A percentile compares a stretch with the other conserved stretches of the same genome.
Evolutionary conservation across 2,797 vertebrate genomes (phyloP).

Genomic region (Darevskia mixta): DNA sequence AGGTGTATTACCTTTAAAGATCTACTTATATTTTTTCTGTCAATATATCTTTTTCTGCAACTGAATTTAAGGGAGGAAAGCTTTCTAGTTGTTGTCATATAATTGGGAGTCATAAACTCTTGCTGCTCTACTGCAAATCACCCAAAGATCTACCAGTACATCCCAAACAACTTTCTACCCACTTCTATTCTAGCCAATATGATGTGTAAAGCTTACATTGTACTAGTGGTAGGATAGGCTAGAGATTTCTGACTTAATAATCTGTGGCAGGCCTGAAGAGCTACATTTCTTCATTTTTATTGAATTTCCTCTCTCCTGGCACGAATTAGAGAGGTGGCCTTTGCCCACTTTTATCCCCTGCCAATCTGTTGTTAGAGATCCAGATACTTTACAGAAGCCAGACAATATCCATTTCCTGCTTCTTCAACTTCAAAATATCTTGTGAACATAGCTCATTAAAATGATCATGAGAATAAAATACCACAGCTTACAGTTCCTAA

Average conservation of each 20-base stretch:
- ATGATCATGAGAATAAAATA: slow-evolving; percentile 28
- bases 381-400: slow-evolving; percentile 1
- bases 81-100: too few species aligned
- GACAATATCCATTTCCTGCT: background rate
- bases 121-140: too few species aligned
- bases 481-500: background rate
- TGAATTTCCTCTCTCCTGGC: slow-evolving; percentile 19
- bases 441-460: slow-evolving; percentile 43
- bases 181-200: background rate
- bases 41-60: background rate
- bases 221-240: background rate
- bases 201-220: slow-evolving; percentile 21
- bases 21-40: background rate
- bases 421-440: slow-evolving; percentile 17
- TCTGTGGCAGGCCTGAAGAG: background rate
- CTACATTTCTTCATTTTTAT: background rate
- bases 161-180: too few species aligned
- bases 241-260: slow-evolving; percentile 32
- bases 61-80: too few species aligned
- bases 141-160: too few species aligned
- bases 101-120: too few species aligned
- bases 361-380: slow-evolving; percentile 33
- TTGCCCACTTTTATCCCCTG: slow-evolving; percentile 2
- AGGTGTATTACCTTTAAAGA: background rate
- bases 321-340: background rate